Evolutionary conservation across 2,888 invertebrate species (phyloP).

Genomic region (Willowsia nigromaculata): DNA sequence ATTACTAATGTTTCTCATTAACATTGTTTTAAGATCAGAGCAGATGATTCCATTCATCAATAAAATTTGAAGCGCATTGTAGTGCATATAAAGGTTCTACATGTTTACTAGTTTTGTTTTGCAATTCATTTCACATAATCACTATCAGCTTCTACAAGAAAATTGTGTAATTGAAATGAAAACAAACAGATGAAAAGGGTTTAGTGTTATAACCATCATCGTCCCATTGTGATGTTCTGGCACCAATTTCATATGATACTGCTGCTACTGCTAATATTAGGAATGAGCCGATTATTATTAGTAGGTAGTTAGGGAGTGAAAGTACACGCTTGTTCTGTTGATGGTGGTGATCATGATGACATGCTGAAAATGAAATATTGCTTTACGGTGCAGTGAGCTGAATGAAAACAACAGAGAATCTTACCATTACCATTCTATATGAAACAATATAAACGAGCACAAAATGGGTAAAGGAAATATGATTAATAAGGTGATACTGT

Average conservation of each 20-base stretch:
- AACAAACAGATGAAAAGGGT: conserved; percentile 63
- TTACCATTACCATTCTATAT: background rate
- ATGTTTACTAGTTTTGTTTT: background rate
- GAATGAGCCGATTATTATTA: conserved; percentile 46
- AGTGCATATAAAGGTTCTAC: background rate
- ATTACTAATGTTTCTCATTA: too few relatives aligned
- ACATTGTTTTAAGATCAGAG: too few relatives aligned
- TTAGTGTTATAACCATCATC: background rate
- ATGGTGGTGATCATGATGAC: conserved; percentile 50
- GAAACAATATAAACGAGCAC: background rate
- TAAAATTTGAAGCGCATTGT: background rate
- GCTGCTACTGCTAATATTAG: background rate
- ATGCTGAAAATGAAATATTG: conserved; percentile 67
- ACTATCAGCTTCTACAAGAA: background rate
- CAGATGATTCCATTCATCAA: background rate
- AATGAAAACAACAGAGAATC: conserved; percentile 49
- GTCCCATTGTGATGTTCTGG: background rate
- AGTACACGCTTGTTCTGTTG: conserved; percentile 27
- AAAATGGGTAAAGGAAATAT: background rate
- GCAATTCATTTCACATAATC: background rate
- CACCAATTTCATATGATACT: background rate
- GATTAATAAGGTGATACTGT: conserved; percentile 26
- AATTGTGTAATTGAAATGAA: conserved; percentile 66
- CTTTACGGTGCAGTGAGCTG: conserved; percentile 50
- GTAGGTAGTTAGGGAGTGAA: conserved; percentile 30